A percentile compares a stretch with the other conserved stretches of the same genome.
Conservation (phyloP, 2,797 vertebrate genomes). For the Austrolebias charrua region DNA sequence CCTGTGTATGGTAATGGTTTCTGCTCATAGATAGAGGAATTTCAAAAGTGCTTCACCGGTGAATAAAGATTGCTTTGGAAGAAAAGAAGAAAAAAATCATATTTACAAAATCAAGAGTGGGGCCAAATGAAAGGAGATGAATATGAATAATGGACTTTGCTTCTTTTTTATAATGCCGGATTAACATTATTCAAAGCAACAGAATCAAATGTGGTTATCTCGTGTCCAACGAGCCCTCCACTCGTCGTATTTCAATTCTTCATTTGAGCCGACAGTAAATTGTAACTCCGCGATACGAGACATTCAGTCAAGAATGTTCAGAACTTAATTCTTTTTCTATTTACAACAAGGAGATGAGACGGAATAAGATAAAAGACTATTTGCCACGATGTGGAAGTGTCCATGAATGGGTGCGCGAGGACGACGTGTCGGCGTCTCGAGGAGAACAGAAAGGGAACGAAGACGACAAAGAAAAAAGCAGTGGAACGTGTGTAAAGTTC, state of each 20-base stretch:
- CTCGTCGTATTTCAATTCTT: constrained; percentile 75
- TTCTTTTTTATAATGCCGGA: constrained; percentile 56
- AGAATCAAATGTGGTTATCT: constrained; percentile 82
- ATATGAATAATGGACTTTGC: constrained; percentile 75
- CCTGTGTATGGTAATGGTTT: constrained; percentile 79
- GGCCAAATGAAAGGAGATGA: constrained; percentile 75
- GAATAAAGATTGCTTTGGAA: constrained; percentile 76
- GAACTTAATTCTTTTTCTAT: constrained; percentile 81
- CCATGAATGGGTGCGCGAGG: constrained; percentile 59
- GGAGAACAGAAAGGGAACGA: constrained; percentile 39
- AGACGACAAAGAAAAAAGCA: constrained; percentile 58
- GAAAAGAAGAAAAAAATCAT: constrained; percentile 67
- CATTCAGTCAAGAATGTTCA: constrained; percentile 73
- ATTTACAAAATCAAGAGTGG: constrained; percentile 81
- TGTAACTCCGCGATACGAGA: constrained; percentile 71
- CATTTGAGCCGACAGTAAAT: constrained; percentile 77
- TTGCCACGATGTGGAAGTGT: constrained; percentile 63
- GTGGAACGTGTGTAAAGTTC: constrained; percentile 62
- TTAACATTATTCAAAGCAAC: constrained; percentile 80
- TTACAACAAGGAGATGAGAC: constrained; percentile 79
- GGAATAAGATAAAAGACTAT: constrained; percentile 76
- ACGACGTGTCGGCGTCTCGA: constrained; percentile 58
- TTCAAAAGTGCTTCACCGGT: constrained; percentile 77
- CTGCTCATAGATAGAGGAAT: constrained; percentile 78
- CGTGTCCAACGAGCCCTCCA: constrained; percentile 72